A percentile compares a stretch with the other conserved stretches of the same genome.
Evolutionary conservation across 92 coral and sea anemone genomes (phyloP).

Genomic region (Bergia puertoricense): DNA sequence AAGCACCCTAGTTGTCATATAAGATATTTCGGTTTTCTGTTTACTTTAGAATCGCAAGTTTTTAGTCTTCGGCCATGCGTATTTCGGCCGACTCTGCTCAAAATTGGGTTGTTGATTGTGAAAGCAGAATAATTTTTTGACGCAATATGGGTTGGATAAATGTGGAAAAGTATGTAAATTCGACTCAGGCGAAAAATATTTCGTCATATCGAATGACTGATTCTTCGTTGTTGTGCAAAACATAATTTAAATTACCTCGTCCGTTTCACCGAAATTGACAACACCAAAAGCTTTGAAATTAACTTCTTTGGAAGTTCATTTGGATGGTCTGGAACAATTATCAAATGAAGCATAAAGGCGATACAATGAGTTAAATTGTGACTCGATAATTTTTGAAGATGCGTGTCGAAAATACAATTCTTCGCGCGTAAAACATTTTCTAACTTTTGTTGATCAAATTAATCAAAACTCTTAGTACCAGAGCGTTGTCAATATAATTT

Average conservation of each 20-base stretch:
- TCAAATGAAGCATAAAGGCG: background rate
- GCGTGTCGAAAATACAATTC: background rate
- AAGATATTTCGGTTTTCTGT: background rate
- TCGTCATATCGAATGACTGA: background rate
- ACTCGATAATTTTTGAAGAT: background rate
- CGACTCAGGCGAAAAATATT: background rate
- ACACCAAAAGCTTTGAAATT: slow-evolving; percentile 13
- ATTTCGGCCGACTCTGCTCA: background rate
- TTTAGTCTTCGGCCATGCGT: slow-evolving; percentile 1
- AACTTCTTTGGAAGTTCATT: slow-evolving; percentile 34
- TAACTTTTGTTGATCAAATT: background rate
- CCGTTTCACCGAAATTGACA: slow-evolving; percentile 30
- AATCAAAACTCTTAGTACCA: background rate
- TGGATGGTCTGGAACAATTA: background rate
- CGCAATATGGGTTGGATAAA: background rate
- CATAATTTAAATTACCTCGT: background rate
- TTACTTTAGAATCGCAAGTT: background rate
- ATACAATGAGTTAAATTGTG: slow-evolving; percentile 14
- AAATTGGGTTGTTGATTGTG: background rate
- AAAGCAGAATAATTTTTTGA: background rate
- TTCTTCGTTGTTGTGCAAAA: background rate
- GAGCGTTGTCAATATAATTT: background rate
- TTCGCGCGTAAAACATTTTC: background rate
- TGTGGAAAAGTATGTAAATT: background rate
- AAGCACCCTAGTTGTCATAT: background rate